A percentile compares a stretch with the other conserved stretches of the same genome.
Evolutionary conservation across 2,888 invertebrate species (phyloP).

Genomic region (Alloplasta piceator): DNA sequence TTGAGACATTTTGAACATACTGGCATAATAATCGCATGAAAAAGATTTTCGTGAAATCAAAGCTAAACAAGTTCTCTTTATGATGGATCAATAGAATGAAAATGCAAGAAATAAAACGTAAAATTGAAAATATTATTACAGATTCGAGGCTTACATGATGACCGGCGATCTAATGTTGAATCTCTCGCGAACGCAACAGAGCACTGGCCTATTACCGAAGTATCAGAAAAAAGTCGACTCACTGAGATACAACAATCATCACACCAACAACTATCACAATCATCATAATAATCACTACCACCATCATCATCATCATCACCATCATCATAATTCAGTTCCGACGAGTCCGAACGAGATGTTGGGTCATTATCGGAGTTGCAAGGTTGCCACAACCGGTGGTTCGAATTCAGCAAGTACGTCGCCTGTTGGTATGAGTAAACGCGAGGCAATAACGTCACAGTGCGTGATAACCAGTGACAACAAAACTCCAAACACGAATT

Average conservation of each 20-base stretch:
- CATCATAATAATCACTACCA: conserved; percentile 83
- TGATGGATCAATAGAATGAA: background rate
- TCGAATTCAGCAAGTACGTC: conserved; percentile 85
- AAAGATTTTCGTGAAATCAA: too few relatives aligned
- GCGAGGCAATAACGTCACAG: conserved; percentile 79
- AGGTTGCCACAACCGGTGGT: conserved; percentile 74
- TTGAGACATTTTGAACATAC: too few relatives aligned
- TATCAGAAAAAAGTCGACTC: conserved; percentile 86
- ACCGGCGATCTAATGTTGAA: conserved; percentile 98
- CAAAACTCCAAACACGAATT: conserved; percentile 72
- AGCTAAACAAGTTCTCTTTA: conserved; percentile 1
- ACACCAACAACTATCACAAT: conserved; percentile 84
- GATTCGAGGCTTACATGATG: conserved; percentile 98
- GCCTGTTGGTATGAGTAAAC: conserved; percentile 85
- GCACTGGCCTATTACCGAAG: conserved; percentile 86
- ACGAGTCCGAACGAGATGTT: conserved; percentile 88
- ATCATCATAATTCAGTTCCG: conserved; percentile 87
- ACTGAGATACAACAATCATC: conserved; percentile 86
- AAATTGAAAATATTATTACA: conserved; percentile 74
- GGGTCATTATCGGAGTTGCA: conserved; percentile 85
- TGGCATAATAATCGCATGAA: too few relatives aligned
- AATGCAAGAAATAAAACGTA: background rate
- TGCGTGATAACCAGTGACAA: conserved; percentile 66
- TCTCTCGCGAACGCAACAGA: conserved; percentile 92
- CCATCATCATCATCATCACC: conserved; percentile 84